Conservation (phyloP, 1,140 invertebrate species). For the Parapsyche elsis region DNA sequence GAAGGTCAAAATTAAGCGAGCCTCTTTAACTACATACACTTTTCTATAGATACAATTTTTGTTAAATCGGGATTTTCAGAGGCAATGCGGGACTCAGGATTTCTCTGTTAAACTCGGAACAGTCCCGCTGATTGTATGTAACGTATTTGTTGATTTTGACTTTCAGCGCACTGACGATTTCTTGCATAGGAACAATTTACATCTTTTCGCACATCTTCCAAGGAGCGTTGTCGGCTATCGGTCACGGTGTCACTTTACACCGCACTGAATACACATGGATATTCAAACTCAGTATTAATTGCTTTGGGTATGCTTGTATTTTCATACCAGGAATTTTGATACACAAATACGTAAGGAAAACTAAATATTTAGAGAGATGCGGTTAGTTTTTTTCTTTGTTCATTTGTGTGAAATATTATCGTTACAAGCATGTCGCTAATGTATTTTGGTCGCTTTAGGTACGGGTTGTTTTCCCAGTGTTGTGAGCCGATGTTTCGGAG, state of each 20-base stretch:
- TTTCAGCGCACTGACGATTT: slow-evolving; percentile 64
- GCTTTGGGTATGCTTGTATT: slow-evolving; percentile 89
- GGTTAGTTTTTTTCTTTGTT: slow-evolving; percentile 68
- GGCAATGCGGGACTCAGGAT: no score
- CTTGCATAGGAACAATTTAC: slow-evolving; percentile 68
- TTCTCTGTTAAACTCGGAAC: background rate
- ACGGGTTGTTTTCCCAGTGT: slow-evolving; percentile 69
- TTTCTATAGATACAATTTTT: no score
- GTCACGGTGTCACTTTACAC: slow-evolving; percentile 61
- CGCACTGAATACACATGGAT: slow-evolving; percentile 77
- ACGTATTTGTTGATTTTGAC: slow-evolving; percentile 21
- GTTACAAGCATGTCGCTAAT: background rate
- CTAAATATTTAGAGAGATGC: slow-evolving; percentile 83
- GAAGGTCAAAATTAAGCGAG: no score
- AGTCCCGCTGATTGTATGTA: background rate
- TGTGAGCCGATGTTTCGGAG: slow-evolving; percentile 75
- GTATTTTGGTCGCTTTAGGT: slow-evolving; percentile 58
- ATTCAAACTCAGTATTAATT: slow-evolving; percentile 80
- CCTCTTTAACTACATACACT: no score
- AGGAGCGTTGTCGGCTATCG: slow-evolving; percentile 64
- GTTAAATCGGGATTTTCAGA: background rate
- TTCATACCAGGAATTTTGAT: slow-evolving; percentile 88
- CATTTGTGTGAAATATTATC: slow-evolving; percentile 37
- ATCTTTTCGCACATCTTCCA: slow-evolving; percentile 68
- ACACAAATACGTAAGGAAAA: slow-evolving; percentile 84